Percentiles rank a stretch among this genome's conserved stretches.
phyloP scores from a whole-genome alignment of 2,888 invertebrate species.

The Agrochola circellaris region DNA sequence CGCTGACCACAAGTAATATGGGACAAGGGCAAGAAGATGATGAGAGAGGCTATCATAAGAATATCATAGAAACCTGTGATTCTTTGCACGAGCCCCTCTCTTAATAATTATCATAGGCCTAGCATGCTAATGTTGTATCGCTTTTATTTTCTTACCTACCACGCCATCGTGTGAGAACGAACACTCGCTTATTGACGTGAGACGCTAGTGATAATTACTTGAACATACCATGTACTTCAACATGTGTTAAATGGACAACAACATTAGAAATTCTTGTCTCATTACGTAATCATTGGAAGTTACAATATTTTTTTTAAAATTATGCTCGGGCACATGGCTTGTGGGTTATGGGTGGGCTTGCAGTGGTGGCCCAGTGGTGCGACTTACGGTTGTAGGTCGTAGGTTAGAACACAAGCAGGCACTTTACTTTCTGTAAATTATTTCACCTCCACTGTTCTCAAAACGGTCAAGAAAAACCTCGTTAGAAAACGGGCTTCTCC shows the following conservation, averaged over 20 bases:
- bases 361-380: no score
- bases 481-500: no score
- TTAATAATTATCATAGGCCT: background rate
- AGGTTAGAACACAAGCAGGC: no score
- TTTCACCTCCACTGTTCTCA: no score
- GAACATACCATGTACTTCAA: background rate
- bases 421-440: no score
- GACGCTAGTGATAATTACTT: conserved; percentile 32
- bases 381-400: no score
- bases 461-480: no score
- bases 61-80: no score
- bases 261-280: background rate
- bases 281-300: background rate
- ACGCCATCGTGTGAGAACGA: conserved; percentile 25
- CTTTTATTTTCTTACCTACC: background rate
- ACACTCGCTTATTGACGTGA: conserved; percentile 3
- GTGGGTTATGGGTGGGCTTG: no score
- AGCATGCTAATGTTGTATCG: background rate
- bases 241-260: conserved; percentile 2
- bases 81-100: background rate
- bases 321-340: background rate
- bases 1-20: no score
- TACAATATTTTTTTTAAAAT: background rate
- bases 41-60: no score
- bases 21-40: no score